Conservation (phyloP, 1,140 invertebrate genomes). For the Cydia strobilella region DNA sequence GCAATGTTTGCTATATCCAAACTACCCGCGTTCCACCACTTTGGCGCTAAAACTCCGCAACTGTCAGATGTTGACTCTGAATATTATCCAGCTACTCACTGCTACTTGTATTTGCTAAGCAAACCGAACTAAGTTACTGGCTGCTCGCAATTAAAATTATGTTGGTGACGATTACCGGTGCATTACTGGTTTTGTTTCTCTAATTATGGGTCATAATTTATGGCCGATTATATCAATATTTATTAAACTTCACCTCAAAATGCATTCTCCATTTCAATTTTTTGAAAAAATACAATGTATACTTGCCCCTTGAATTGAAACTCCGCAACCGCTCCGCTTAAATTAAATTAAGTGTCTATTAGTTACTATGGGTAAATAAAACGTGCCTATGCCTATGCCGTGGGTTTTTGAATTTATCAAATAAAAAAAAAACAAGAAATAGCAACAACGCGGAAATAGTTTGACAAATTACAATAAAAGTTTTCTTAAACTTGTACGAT, state of each 20-base stretch:
- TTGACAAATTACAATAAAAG: not conserved
- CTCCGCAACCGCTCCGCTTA: no score
- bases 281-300: no score
- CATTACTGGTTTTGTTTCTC: not conserved
- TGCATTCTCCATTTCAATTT: no score
- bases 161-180: not conserved
- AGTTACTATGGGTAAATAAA: no score
- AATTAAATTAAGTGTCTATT: no score
- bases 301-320: no score
- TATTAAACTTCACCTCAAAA: no score
- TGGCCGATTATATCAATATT: not conserved
- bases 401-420: no score
- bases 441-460: not conserved
- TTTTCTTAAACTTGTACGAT: no score
- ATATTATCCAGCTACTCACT: slow-evolving; percentile 55
- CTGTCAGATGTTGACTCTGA: slow-evolving; percentile 65
- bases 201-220: no score
- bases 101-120: slow-evolving; percentile 44
- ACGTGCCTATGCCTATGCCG: no score
- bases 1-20: not conserved
- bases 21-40: slow-evolving; percentile 43
- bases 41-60: slow-evolving; percentile 51
- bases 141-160: slow-evolving; percentile 49
- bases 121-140: slow-evolving; percentile 43
- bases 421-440: no score